Percentiles rank a stretch among this genome's conserved stretches.
phyloP scores from a whole-genome alignment of 2,797 vertebrate genomes.

The Sternotherus odoratus region DNA sequence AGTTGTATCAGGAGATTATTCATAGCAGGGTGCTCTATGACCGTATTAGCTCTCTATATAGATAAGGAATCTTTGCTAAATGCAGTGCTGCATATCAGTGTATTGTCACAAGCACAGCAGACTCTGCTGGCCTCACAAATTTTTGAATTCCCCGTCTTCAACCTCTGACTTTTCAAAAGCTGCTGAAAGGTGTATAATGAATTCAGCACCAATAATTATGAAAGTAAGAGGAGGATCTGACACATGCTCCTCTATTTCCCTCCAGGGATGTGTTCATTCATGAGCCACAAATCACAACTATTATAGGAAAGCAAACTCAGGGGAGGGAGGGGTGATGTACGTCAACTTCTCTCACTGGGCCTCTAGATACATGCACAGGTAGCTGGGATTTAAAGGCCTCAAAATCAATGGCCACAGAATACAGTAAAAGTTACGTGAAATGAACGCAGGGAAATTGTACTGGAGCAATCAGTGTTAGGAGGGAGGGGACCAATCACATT shows the following conservation, averaged over 20 bases:
- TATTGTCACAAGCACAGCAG: conserved; percentile 15
- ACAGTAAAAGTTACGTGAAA: neutral
- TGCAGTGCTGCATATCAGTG: conserved; percentile 19
- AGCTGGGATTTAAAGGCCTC: neutral
- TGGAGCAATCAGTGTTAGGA: neutral
- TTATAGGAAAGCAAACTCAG: neutral
- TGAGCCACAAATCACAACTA: conserved; percentile 33
- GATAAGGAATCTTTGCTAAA: conserved; percentile 57
- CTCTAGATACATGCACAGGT: neutral
- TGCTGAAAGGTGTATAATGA: conserved; percentile 46
- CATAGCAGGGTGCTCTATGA: conserved; percentile 60
- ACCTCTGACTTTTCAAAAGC: conserved; percentile 15
- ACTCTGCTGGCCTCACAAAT: conserved; percentile 13
- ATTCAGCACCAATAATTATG: conserved; percentile 51
- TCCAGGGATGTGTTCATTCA: conserved; percentile 33
- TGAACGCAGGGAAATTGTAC: neutral
- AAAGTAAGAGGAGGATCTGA: conserved; percentile 27
- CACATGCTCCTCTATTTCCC: conserved; percentile 15
- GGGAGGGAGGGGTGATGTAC: neutral
- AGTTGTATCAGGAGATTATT: conserved; percentile 68
- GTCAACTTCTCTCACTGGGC: neutral
- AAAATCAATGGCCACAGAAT: fast-evolving
- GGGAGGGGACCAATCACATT: neutral
- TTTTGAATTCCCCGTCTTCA: conserved; percentile 27
- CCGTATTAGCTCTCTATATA: conserved; percentile 34